Percentiles rank a stretch among this genome's conserved stretches.
phyloP scores from a whole-genome alignment of 2,113 vertebrate species.

The Xenopus laevis region DNA sequence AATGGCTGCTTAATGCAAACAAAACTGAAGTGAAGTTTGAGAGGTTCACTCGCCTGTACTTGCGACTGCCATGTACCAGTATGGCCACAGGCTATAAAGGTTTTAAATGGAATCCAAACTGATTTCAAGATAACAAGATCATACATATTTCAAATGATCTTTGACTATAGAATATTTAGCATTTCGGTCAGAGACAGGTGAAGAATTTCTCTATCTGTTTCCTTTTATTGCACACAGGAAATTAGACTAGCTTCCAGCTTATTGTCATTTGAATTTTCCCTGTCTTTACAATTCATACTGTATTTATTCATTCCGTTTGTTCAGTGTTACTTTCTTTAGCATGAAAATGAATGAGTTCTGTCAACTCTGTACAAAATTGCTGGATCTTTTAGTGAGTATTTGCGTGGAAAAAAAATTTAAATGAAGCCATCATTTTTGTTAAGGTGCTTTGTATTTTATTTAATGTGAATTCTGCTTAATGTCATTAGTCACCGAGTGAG shows the following conservation, averaged over 20 bases:
- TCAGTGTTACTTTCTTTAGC: slow-evolving; percentile 17
- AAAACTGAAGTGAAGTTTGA: too few species aligned
- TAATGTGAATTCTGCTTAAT: too few species aligned
- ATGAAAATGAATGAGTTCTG: slow-evolving; percentile 6
- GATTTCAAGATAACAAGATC: not conserved
- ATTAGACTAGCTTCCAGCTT: slow-evolving; percentile 1
- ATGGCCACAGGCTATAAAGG: too few species aligned
- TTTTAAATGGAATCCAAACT: too few species aligned
- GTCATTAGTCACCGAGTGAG: too few species aligned
- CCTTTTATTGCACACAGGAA: slow-evolving; percentile 10
- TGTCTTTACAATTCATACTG: slow-evolving; percentile 1
- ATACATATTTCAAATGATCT: not conserved
- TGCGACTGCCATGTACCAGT: too few species aligned
- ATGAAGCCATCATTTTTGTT: not conserved
- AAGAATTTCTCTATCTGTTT: not conserved
- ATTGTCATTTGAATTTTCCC: slow-evolving; percentile 6
- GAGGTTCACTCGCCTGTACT: too few species aligned
- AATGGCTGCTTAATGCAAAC: too few species aligned
- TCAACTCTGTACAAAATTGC: slow-evolving; percentile 8
- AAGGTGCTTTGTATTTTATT: not conserved
- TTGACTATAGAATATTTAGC: not conserved
- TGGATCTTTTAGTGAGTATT: not conserved
- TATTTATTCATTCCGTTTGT: slow-evolving; percentile 13
- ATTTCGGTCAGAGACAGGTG: not conserved
- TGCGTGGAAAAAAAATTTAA: not conserved